Evolutionary conservation across 1,140 invertebrate species (phyloP).

Genomic region (Ceratitis capitata): DNA sequence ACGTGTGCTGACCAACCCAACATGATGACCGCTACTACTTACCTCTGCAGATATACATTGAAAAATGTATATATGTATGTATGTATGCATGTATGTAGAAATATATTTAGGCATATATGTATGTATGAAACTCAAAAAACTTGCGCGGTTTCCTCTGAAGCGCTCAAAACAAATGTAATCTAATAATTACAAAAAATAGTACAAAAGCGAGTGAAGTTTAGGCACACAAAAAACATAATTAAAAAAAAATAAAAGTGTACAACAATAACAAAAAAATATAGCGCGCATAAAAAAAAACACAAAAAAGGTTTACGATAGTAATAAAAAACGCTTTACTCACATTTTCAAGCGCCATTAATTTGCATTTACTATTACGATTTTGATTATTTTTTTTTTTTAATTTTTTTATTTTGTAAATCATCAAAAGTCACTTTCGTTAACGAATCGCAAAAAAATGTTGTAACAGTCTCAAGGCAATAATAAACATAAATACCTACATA

Average conservation of each 20-base stretch:
- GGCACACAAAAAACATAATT: background rate
- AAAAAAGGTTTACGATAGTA: background rate
- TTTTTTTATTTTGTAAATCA: background rate
- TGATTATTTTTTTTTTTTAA: too few relatives aligned
- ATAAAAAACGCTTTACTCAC: background rate
- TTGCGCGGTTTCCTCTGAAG: too few relatives aligned
- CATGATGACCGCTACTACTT: too few relatives aligned
- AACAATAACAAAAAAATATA: background rate
- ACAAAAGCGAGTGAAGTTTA: background rate
- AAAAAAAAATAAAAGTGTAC: background rate
- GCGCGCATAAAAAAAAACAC: background rate
- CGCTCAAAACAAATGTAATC: background rate
- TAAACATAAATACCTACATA: background rate
- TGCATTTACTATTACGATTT: background rate
- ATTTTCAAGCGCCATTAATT: slow-evolving; percentile 27
- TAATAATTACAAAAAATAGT: background rate
- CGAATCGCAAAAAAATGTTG: background rate
- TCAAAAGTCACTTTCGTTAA: slow-evolving; percentile 19
- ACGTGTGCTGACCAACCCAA: too few relatives aligned
- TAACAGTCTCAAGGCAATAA: background rate
- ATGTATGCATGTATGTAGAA: too few relatives aligned
- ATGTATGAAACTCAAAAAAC: too few relatives aligned
- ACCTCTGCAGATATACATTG: too few relatives aligned
- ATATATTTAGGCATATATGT: too few relatives aligned
- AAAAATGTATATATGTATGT: too few relatives aligned